Conservation (phyloP, 2,888 invertebrate genomes). For the Fabriciana adippe region DNA sequence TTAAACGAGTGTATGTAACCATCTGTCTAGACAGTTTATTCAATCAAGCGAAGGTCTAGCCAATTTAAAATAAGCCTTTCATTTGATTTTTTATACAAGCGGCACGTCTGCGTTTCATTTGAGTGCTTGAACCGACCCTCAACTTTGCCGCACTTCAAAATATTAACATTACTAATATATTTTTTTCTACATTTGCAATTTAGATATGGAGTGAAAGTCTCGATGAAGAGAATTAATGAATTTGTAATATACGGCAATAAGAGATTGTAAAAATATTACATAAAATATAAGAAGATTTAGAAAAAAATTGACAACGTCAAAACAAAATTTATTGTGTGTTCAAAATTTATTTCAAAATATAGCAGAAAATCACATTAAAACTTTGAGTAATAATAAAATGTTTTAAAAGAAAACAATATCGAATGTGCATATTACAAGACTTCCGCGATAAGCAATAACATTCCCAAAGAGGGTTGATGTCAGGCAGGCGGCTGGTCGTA, state of each 20-base stretch:
- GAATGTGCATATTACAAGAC: too few species aligned
- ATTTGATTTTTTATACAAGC: slow-evolving; percentile 24
- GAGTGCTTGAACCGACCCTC: slow-evolving; percentile 13
- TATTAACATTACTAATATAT: slow-evolving; percentile 12
- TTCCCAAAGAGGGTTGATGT: too few species aligned
- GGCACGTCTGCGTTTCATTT: slow-evolving; percentile 17
- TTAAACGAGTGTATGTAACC: background rate
- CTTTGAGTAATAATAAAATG: too few species aligned
- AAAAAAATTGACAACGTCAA: too few species aligned
- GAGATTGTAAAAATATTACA: too few species aligned
- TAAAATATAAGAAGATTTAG: too few species aligned
- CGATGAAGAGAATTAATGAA: background rate
- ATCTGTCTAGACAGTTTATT: slow-evolving; percentile 27
- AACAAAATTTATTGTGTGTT: too few species aligned
- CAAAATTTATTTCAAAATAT: too few species aligned
- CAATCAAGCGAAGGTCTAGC: slow-evolving; percentile 23
- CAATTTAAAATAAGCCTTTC: slow-evolving; percentile 25
- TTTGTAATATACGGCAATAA: background rate
- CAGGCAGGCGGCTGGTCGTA: too few species aligned
- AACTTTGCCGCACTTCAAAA: slow-evolving; percentile 18
- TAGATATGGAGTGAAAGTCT: background rate
- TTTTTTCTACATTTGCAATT: slow-evolving; percentile 7
- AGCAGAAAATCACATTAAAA: too few species aligned
- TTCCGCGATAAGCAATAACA: too few species aligned
- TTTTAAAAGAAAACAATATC: too few species aligned